phyloP scores from a whole-genome alignment of 2,888 invertebrate species.

The Drosophila yooni region DNA sequence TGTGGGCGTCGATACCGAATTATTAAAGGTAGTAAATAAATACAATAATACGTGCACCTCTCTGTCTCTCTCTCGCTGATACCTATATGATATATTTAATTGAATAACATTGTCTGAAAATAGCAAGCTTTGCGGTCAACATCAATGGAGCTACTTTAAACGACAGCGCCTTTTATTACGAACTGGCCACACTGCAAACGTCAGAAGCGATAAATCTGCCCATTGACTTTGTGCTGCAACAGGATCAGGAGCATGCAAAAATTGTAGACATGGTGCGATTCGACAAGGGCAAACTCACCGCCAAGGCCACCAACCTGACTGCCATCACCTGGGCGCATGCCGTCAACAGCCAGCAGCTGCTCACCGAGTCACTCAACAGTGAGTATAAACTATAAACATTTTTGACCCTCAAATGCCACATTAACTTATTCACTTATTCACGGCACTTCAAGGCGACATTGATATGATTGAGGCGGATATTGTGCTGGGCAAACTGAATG shows the following conservation, averaged over 20 bases:
- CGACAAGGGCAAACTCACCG: constrained; percentile 38
- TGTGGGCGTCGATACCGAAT: constrained; percentile 15
- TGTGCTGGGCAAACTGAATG: constrained; percentile 88
- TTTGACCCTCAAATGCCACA: background rate
- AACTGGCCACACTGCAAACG: constrained; percentile 13
- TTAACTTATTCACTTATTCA: background rate
- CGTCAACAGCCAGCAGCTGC: constrained; percentile 89
- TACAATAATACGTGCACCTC: background rate
- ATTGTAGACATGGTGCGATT: constrained; percentile 42
- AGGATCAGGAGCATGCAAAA: constrained; percentile 3
- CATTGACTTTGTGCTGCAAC: constrained; percentile 26
- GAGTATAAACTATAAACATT: constrained; percentile 54
- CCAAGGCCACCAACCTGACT: constrained; percentile 87
- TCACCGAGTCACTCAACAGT: constrained; percentile 88
- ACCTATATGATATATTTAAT: constrained; percentile 14
- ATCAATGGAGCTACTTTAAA: constrained; percentile 58
- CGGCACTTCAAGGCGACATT: constrained; percentile 85
- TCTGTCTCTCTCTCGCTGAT: background rate
- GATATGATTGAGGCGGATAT: constrained; percentile 96
- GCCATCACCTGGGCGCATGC: constrained; percentile 94
- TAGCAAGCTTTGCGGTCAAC: constrained; percentile 44
- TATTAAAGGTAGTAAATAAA: constrained; percentile 26
- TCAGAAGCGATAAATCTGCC: background rate
- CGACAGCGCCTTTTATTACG: constrained; percentile 47
- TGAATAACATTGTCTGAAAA: constrained; percentile 16